Evolutionary conservation across 2,888 invertebrate species (phyloP).

Genomic region (Embidobia sp.): DNA sequence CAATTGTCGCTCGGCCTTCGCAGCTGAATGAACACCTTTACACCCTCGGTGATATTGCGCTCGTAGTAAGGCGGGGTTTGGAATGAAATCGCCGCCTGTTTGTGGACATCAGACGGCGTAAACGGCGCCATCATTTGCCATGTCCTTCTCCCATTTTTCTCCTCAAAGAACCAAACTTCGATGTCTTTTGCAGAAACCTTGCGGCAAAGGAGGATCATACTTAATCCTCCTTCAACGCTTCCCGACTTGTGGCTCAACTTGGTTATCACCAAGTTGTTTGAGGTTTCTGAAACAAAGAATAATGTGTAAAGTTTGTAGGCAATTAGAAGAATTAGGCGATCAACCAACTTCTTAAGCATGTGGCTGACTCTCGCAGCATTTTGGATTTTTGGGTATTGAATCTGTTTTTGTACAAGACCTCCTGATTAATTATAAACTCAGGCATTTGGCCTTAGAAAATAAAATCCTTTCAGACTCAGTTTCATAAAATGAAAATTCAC

Average conservation of each 20-base stretch:
- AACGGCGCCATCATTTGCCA: constrained; percentile 95
- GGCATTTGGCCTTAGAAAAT: no score
- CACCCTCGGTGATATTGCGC: constrained; percentile 87
- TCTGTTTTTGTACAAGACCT: no score
- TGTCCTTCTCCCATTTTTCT: constrained; percentile 85
- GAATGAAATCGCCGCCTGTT: constrained; percentile 93
- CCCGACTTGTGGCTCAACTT: constrained; percentile 93
- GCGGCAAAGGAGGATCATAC: constrained; percentile 95
- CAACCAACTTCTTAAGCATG: no score
- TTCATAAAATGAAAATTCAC: no score
- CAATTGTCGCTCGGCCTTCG: constrained; percentile 92
- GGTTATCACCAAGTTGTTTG: constrained; percentile 85
- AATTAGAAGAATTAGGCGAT: no score
- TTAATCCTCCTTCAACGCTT: constrained; percentile 92
- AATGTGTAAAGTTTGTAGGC: no score
- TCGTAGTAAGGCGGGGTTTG: constrained; percentile 89
- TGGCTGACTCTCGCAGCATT: no score
- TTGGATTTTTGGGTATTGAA: no score
- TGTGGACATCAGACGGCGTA: constrained; percentile 93
- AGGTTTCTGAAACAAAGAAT: constrained; percentile 11
- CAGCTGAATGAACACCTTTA: constrained; percentile 91
- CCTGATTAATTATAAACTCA: no score
- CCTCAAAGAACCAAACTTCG: no score
- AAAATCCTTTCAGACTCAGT: no score
- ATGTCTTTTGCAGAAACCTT: no score